Evolutionary conservation across 2,797 vertebrate genomes (phyloP), one percentile per base, ranked within the genome.

Genomic region (Taenioides sp.): DNA sequence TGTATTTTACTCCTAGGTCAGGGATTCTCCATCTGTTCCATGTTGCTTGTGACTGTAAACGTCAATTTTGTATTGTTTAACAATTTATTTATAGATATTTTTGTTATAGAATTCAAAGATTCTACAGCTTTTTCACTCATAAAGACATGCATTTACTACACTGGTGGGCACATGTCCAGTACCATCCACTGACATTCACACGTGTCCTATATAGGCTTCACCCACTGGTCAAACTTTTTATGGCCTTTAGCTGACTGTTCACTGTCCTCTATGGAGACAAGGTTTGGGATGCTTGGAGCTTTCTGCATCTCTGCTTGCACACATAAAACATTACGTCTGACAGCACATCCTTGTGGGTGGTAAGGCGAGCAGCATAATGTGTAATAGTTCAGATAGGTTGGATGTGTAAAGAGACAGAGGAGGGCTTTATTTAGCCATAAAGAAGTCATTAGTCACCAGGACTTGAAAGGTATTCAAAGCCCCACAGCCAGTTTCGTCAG

Each of bases 371-470:
- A n/a, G 66, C 57, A 61, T 55, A 82, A 79, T 73, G 70, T 85
- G 78, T 80, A 82, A 87, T 84, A 69, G 9, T 77, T 83, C 65
- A 80, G 83, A 87, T 89, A 87, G 80, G 83, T 81, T 80, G 74
- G 71, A 70, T 82, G 80, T 86, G 88, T 86, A 90, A 89, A 82
- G 72, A 74, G 89, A 86, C 67, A 80, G 77, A 75, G 72, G 70
- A 70, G 74, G 68, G 80, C 76, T 90, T 85, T 89, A 88, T 91
- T 88, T 88, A 89, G 85, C 83, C 73, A 61, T 65, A 28, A 82
- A 82, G 84, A 83, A 87, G 87, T 91, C 85, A 88, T 89, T 84
- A 84, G 86, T 90, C 88, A 83, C 81, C 80, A 80, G 57, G 80
- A 88, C 61, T 70, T 87, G 84, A 90, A 89, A 87, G 80, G 80